A percentile compares a stretch with the other conserved stretches of the same genome.
phyloP scores from a whole-genome alignment of 2,888 invertebrate species.

The Zhuqinia jingwanae region DNA sequence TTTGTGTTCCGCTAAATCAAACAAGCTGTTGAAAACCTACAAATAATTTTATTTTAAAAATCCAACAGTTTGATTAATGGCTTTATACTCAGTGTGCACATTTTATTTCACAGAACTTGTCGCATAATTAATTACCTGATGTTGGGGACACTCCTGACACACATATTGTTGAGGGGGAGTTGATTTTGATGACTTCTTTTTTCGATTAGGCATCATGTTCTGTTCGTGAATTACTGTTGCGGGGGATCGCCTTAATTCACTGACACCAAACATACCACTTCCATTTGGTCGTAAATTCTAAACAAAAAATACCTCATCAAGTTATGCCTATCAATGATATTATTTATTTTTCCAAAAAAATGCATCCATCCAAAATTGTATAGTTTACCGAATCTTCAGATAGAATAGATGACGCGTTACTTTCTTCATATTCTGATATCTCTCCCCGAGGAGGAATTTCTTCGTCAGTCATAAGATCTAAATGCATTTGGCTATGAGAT shows the following conservation, averaged over 20 bases:
- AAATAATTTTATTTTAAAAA: neutral
- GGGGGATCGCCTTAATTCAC: conserved; percentile 48
- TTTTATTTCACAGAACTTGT: neutral
- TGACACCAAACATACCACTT: conserved; percentile 36
- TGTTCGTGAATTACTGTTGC: conserved; percentile 44
- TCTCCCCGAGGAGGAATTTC: conserved; percentile 94
- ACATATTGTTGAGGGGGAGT: conserved; percentile 63
- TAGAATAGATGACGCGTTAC: conserved; percentile 77
- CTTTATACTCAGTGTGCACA: neutral
- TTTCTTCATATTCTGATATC: conserved; percentile 89
- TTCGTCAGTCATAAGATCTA: conserved; percentile 90
- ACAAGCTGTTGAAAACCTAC: conserved; percentile 73
- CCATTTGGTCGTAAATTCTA: conserved; percentile 57
- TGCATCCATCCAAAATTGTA: too few species aligned
- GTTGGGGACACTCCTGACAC: conserved; percentile 73
- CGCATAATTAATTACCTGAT: conserved; percentile 40
- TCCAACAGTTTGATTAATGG: neutral
- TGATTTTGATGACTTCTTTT: conserved; percentile 42
- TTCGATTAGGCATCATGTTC: conserved; percentile 2
- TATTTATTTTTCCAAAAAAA: too few species aligned
- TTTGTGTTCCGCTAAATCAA: conserved; percentile 74
- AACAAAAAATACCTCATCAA: neutral
- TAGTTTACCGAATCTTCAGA: conserved; percentile 75
- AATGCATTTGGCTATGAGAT: conserved; percentile 63
- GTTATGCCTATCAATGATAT: neutral